Conservation (phyloP, 2,797 vertebrate species). For the Urocyon cinereoargenteus region DNA sequence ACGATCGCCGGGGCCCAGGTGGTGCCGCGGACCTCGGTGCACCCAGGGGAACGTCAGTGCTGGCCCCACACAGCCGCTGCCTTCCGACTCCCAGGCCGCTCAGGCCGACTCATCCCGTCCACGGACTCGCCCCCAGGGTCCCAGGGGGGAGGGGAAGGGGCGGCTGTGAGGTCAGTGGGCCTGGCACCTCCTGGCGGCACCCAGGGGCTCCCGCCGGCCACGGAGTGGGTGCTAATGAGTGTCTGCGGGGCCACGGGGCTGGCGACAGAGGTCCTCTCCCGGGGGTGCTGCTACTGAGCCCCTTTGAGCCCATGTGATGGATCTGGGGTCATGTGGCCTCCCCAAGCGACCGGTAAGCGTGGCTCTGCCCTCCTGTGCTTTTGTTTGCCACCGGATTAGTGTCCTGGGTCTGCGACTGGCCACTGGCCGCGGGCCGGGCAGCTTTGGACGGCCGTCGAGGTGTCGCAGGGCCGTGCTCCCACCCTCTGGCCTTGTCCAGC, state of each 20-base stretch:
- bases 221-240: rapidly evolving
- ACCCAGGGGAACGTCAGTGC: rapidly evolving
- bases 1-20: no score
- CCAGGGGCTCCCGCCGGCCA: rapidly evolving
- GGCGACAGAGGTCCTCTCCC: background rate
- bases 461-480: background rate
- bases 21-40: rapidly evolving
- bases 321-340: background rate
- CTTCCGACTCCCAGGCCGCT: background rate
- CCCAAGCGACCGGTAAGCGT: rapidly evolving
- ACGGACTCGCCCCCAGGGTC: background rate
- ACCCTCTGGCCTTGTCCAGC: background rate
- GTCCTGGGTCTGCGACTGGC: background rate
- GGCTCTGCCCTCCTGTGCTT: background rate
- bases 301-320: background rate
- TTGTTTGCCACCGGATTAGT: no score
- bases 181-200: rapidly evolving
- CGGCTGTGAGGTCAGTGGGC: rapidly evolving
- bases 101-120: background rate
- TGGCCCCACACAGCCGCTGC: rapidly evolving
- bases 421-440: no score
- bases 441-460: background rate
- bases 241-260: background rate
- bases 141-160: background rate
- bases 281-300: background rate